These are phyloP conservation scores for Ammospiza maritima DNA, from an alignment of 2,797 vertebrate species.

Conservation along the genomic window DNA sequence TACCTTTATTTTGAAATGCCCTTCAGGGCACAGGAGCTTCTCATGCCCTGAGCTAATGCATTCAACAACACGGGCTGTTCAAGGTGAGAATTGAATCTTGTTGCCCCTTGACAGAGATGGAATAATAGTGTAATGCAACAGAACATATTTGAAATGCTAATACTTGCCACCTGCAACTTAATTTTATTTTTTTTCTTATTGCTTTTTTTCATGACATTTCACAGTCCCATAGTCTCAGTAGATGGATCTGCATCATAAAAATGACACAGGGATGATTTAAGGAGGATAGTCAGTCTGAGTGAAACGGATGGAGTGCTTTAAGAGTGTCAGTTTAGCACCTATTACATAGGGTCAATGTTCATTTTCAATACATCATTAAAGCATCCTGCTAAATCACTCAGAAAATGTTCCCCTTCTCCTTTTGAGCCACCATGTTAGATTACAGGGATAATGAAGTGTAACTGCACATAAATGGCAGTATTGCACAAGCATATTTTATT, in stretches of 20 bases:
- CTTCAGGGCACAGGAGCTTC: slow-evolving; percentile 9
- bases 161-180: slow-evolving; percentile 68
- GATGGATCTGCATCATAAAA: slow-evolving; percentile 76
- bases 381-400: slow-evolving; percentile 74
- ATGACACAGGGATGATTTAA: slow-evolving; percentile 76
- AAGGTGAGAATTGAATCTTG: slow-evolving; percentile 41
- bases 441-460: slow-evolving; percentile 73
- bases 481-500: slow-evolving; percentile 57
- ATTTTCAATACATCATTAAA: slow-evolving; percentile 78
- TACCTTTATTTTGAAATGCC: slow-evolving; percentile 21
- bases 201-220: slow-evolving; percentile 76
- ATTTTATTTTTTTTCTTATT: slow-evolving; percentile 76
- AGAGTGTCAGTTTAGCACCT: slow-evolving; percentile 77
- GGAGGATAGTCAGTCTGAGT: slow-evolving; percentile 63
- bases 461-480: slow-evolving; percentile 61
- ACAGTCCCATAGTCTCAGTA: slow-evolving; percentile 73
- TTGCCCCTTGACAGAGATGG: slow-evolving; percentile 65
- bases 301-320: slow-evolving; percentile 76
- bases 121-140: slow-evolving; percentile 49
- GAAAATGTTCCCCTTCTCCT: slow-evolving; percentile 62
- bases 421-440: slow-evolving; percentile 64
- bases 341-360: slow-evolving; percentile 80
- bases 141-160: slow-evolving; percentile 76
- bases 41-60: not conserved
- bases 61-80: not conserved